Conservation (phyloP, 2,797 vertebrate species). For the Lacerta viridis region DNA sequence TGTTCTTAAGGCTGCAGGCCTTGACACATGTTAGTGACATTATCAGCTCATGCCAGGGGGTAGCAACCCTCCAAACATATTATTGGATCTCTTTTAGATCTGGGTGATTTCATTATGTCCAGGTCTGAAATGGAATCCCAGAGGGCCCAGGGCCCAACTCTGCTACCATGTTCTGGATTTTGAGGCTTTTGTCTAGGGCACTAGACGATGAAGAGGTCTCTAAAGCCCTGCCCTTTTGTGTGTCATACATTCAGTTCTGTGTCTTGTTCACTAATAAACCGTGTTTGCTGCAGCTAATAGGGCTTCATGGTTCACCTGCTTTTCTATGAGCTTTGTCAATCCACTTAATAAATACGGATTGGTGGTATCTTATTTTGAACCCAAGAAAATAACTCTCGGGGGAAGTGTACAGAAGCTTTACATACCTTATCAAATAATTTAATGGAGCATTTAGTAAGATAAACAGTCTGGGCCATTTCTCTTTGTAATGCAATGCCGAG, state of each 20-base stretch:
- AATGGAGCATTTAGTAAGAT: slow-evolving; percentile 50
- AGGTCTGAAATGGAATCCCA: background rate
- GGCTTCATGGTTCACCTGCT: slow-evolving; percentile 26
- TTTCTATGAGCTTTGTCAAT: slow-evolving; percentile 43
- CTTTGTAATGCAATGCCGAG: slow-evolving; percentile 46
- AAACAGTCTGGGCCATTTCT: slow-evolving; percentile 61
- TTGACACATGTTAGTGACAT: no score
- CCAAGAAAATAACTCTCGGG: slow-evolving; percentile 43
- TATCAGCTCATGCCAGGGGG: background rate
- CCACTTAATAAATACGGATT: slow-evolving; percentile 32
- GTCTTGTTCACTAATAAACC: slow-evolving; percentile 44
- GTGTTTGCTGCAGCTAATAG: slow-evolving; percentile 45
- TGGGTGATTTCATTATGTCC: background rate
- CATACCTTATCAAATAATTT: slow-evolving; percentile 57
- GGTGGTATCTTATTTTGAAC: slow-evolving; percentile 36
- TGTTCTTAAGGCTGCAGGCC: background rate
- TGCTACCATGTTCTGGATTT: background rate
- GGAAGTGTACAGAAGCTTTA: slow-evolving; percentile 53
- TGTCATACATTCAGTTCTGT: background rate
- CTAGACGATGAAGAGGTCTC: background rate
- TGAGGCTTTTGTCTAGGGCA: background rate
- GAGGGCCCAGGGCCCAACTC: background rate
- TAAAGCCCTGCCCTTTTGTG: background rate
- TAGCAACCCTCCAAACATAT: background rate
- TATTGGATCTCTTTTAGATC: background rate